Percentiles rank a stretch among this genome's conserved stretches.
phyloP scores from a whole-genome alignment of 2,888 invertebrate genomes.

The Cantharis nigra region DNA sequence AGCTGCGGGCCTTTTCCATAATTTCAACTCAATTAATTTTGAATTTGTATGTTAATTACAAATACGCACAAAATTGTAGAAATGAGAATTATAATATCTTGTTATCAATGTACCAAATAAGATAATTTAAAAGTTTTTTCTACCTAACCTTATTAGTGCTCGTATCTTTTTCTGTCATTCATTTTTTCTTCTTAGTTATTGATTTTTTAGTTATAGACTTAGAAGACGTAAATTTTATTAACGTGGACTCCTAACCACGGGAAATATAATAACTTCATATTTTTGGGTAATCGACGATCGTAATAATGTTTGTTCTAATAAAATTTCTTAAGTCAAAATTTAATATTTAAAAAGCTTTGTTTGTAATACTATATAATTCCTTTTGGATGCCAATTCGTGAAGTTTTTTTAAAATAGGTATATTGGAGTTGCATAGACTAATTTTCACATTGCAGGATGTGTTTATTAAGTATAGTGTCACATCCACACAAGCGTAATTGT shows the following conservation, averaged over 20 bases:
- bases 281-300: too few relatives aligned
- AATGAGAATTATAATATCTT: background rate
- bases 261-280: too few relatives aligned
- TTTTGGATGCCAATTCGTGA: background rate
- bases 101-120: background rate
- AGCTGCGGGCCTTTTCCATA: constrained; percentile 29
- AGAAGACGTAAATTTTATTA: too few relatives aligned
- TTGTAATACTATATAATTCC: too few relatives aligned
- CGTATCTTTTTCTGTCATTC: too few relatives aligned
- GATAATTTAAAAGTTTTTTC: background rate
- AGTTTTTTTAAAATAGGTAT: background rate
- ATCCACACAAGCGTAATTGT: constrained; percentile 35
- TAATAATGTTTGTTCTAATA: too few relatives aligned
- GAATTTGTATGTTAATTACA: constrained; percentile 31
- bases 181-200: too few relatives aligned
- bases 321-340: background rate
- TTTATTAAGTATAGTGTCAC: constrained; percentile 27
- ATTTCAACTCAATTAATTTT: constrained; percentile 26
- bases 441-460: constrained; percentile 30
- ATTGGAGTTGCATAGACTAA: constrained; percentile 24
- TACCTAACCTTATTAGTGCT: background rate
- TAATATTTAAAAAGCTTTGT: too few relatives aligned
- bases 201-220: too few relatives aligned
- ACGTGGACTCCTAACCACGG: too few relatives aligned
- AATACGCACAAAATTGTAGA: constrained; percentile 23